These are phyloP conservation scores for Zeuzera pyrina DNA, from an alignment of 2,888 invertebrate genomes.

Conservation along the genomic window DNA sequence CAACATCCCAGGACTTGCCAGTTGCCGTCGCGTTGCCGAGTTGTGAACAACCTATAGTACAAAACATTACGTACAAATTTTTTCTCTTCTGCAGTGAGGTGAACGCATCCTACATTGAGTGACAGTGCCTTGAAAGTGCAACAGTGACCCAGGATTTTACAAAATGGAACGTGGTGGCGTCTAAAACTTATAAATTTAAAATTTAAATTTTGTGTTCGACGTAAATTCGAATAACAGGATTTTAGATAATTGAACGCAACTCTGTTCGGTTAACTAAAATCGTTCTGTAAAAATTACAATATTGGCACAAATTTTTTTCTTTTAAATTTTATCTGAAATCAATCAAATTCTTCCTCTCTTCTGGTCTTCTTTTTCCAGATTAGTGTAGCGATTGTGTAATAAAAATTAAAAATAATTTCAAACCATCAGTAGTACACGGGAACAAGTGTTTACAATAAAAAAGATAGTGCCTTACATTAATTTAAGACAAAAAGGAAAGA, in stretches of 20 bases:
- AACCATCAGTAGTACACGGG: conserved; percentile 44
- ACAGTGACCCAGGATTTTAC: conserved; percentile 30
- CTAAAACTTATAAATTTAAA: conserved; percentile 24
- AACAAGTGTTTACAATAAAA: conserved; percentile 47
- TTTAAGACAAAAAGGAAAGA: conserved; percentile 42
- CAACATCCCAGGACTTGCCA: conserved; percentile 48
- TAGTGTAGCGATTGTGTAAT: no score
- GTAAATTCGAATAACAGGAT: conserved; percentile 38
- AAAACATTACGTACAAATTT: conserved; percentile 67
- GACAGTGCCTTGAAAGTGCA: conserved; percentile 55
- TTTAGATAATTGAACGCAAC: conserved; percentile 48
- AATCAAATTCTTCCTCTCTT: conserved; percentile 50
- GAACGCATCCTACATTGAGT: conserved; percentile 43
- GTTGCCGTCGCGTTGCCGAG: conserved; percentile 45
- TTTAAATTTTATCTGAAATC: conserved; percentile 19
- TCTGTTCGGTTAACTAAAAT: conserved; percentile 51
- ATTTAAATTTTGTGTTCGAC: conserved; percentile 31
- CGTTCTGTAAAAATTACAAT: conserved; percentile 13
- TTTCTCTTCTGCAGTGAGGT: conserved; percentile 53
- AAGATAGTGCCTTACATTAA: conserved; percentile 63
- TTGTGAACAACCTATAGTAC: conserved; percentile 68
- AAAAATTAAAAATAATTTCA: conserved; percentile 23
- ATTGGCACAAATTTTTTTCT: not conserved
- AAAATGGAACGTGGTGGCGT: conserved; percentile 41
- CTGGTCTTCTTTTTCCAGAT: conserved; percentile 63